Evolutionary conservation across 2,113 vertebrate genomes (phyloP), one percentile per base, ranked within the genome.

Genomic region (Megaleporinus macrocephalus): DNA sequence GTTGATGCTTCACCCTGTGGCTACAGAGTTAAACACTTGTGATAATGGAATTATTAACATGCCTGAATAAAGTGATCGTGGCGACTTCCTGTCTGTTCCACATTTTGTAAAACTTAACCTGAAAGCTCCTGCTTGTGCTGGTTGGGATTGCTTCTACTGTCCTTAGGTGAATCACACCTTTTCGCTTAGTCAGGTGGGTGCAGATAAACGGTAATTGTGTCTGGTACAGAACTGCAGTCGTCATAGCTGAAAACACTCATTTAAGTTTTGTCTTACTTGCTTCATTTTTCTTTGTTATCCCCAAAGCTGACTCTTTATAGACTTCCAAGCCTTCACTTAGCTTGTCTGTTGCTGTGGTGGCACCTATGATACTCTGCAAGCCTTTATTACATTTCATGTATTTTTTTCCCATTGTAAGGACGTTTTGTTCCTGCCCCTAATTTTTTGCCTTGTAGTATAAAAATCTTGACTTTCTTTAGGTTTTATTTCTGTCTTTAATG

Each of bases 161-260:
- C 66, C 66, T 44, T 10, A 70, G 78, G 36, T 51, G 41, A 80
- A 53, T 65, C 70, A 80, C 26, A 29, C 66, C 36, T 70, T 70
- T 61, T 44, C 14, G 65, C 66, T 44, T 70, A 44, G 20, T 70
- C 66, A 70, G 33, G 41, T 70, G 36, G 66, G 66, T 33, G 22
- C 0, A 13, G 66, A 36, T 44, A 70, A 70, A 22, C 15, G 22
- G 36, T 70, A 70, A 70, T 44, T 44, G 36, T 44, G 33, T 44
- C 20, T 44, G 30, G 9, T 18, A 15, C 27, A 36, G 65, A 68
- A 57, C 20, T 20, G 57, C 12, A 61, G 36, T 70, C 16, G 3
- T 66, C 30, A 7, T 18, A 20, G 9, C 65, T 36, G 18, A 68
- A 68, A 68, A 68, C 65, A 68, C 33, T 68, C 33, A 68, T 68